Evolutionary conservation across 1,140 invertebrate species (phyloP).

Genomic region (Drosophila asahinai): DNA sequence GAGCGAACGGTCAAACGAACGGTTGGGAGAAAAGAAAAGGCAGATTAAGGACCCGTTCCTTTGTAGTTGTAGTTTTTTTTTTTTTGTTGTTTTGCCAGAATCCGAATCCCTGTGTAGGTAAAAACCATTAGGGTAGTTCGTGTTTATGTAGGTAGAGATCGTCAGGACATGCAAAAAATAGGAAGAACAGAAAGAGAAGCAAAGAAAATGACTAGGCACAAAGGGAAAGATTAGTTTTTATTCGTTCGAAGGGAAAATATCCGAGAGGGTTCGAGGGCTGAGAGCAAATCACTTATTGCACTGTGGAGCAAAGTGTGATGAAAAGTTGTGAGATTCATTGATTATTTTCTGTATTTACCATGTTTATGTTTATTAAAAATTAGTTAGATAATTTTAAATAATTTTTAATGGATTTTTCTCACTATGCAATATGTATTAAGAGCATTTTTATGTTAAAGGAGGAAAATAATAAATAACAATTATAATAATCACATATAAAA

Average conservation of each 20-base stretch:
- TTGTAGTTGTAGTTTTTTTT: conserved; percentile 59
- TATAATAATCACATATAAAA: no score
- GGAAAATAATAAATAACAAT: no score
- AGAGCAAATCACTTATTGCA: conserved; percentile 25
- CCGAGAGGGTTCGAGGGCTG: conserved; percentile 5
- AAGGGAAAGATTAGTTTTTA: conserved; percentile 36
- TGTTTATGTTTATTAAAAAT: neutral
- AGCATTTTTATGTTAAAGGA: no score
- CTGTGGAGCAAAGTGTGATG: conserved; percentile 21
- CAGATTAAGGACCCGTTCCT: conserved; percentile 81
- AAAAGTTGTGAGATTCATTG: neutral
- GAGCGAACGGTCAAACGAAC: conserved; percentile 36
- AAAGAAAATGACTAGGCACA: conserved; percentile 32
- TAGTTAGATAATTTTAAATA: no score
- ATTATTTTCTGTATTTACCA: no score
- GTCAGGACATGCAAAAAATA: conserved; percentile 44
- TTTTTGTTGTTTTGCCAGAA: conserved; percentile 13
- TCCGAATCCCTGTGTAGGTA: conserved; percentile 39
- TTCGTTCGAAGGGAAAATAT: conserved; percentile 17
- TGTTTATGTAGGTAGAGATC: conserved; percentile 13
- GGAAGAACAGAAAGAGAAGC: conserved; percentile 16
- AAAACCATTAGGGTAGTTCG: conserved; percentile 49
- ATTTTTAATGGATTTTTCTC: no score
- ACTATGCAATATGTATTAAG: neutral
- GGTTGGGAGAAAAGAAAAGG: conserved; percentile 55